phyloP scores from a whole-genome alignment of 2,888 invertebrate genomes.

The Plemyria rubiginata region DNA sequence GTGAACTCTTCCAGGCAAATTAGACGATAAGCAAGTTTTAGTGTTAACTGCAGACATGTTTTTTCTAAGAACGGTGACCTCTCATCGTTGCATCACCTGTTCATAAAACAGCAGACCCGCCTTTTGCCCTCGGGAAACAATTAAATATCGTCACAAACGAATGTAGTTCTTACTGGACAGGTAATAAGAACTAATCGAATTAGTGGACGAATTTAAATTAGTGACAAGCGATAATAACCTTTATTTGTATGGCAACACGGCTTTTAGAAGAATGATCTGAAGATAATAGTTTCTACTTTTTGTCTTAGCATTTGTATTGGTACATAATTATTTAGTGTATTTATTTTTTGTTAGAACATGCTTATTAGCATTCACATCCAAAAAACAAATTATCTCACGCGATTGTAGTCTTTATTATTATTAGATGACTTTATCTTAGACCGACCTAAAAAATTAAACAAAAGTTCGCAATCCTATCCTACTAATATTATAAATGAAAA shows the following conservation, averaged over 20 bases:
- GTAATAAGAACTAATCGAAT: constrained; percentile 2
- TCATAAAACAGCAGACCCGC: constrained; percentile 35
- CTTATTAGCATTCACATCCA: not conserved
- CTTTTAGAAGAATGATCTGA: not conserved
- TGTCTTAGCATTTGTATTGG: constrained; percentile 11
- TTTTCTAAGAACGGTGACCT: constrained; percentile 17
- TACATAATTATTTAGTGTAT: constrained; percentile 1
- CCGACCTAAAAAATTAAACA: too few species aligned
- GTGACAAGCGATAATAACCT: constrained; percentile 4
- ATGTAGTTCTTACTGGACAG: constrained; percentile 1
- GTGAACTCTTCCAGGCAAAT: too few species aligned
- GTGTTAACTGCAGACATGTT: too few species aligned
- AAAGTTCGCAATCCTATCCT: too few species aligned
- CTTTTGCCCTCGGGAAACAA: constrained; percentile 48
- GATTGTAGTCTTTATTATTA: too few species aligned
- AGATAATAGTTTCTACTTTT: constrained; percentile 1
- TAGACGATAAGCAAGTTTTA: too few species aligned
- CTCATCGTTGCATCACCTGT: constrained; percentile 45
- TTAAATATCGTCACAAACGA: constrained; percentile 31
- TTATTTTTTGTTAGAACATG: not conserved
- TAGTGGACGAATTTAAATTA: not conserved
- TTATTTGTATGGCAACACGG: constrained; percentile 5
- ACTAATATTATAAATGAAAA: too few species aligned
- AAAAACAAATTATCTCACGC: too few species aligned
- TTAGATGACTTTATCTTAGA: not conserved